Evolutionary conservation across 2,888 invertebrate genomes (phyloP).

Genomic region (Arge pagana): DNA sequence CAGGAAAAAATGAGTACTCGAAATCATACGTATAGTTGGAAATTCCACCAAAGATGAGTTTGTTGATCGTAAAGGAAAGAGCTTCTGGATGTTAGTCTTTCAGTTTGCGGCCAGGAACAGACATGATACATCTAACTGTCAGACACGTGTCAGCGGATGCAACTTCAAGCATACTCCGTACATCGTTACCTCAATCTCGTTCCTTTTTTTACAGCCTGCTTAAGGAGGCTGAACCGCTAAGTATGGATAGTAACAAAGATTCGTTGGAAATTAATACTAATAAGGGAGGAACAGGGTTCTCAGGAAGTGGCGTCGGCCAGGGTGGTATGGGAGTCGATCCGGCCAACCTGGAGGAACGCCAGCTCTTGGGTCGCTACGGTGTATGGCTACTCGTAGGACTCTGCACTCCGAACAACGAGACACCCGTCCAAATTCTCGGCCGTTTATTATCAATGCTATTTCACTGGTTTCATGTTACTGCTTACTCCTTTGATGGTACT

Average conservation of each 20-base stretch:
- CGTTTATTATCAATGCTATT: conserved; percentile 94
- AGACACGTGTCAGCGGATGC: conserved; percentile 24
- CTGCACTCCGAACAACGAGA: conserved; percentile 79
- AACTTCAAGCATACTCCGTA: conserved; percentile 29
- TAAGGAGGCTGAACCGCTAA: conserved; percentile 87
- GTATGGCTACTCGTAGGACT: conserved; percentile 96
- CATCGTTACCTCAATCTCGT: conserved; percentile 23
- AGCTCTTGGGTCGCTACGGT: conserved; percentile 90
- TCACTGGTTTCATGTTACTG: conserved; percentile 99
- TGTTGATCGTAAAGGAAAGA: no score
- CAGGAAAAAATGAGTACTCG: no score
- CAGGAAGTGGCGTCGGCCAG: conserved; percentile 55
- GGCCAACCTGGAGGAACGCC: conserved; percentile 77
- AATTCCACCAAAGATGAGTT: no score
- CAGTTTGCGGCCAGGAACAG: no score
- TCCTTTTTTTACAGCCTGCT: conserved; percentile 63
- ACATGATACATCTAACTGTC: no score
- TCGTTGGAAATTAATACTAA: conserved; percentile 56
- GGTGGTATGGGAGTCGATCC: conserved; percentile 43
- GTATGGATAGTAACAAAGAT: conserved; percentile 67
- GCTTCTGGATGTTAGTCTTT: no score
- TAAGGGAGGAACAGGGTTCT: conserved; percentile 52
- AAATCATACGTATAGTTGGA: no score
- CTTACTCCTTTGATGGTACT: conserved; percentile 91
- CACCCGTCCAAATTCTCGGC: conserved; percentile 81